A percentile compares a stretch with the other conserved stretches of the same genome.
phyloP scores from a whole-genome alignment of 1,140 invertebrate genomes.

The Harlomillsia oculata region DNA sequence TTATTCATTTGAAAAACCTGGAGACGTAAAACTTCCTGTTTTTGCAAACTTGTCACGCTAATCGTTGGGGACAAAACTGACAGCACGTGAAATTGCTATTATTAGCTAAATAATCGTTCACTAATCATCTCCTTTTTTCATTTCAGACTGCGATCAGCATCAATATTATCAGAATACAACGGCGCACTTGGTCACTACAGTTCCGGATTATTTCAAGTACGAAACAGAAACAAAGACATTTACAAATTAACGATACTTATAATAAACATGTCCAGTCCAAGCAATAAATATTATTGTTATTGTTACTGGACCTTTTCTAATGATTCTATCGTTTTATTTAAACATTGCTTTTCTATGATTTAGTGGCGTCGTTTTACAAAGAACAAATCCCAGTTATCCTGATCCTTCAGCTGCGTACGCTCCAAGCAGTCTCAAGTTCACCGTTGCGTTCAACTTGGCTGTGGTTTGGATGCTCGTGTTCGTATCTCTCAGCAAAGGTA shows the following conservation, averaged over 20 bases:
- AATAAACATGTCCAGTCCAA: neutral
- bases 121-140: conserved; percentile 2
- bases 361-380: conserved; percentile 66
- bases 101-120: too few species aligned
- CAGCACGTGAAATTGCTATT: too few species aligned
- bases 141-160: conserved; percentile 26
- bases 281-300: neutral
- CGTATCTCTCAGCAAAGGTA: conserved; percentile 74
- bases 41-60: too few species aligned
- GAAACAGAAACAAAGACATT: too few species aligned
- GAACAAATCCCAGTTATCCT: conserved; percentile 46
- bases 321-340: neutral
- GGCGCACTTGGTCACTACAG: conserved; percentile 46
- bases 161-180: conserved; percentile 10
- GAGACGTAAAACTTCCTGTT: too few species aligned
- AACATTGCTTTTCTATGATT: conserved; percentile 42
- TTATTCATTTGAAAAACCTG: too few species aligned
- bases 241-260: neutral
- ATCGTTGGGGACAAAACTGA: too few species aligned
- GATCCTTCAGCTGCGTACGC: conserved; percentile 9
- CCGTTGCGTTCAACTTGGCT: conserved; percentile 77
- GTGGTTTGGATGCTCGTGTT: conserved; percentile 85
- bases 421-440: conserved; percentile 58
- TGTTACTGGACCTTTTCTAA: neutral
- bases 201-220: conserved; percentile 58